phyloP scores from a whole-genome alignment of 2,888 invertebrate genomes.

The Eulithis prunata region DNA sequence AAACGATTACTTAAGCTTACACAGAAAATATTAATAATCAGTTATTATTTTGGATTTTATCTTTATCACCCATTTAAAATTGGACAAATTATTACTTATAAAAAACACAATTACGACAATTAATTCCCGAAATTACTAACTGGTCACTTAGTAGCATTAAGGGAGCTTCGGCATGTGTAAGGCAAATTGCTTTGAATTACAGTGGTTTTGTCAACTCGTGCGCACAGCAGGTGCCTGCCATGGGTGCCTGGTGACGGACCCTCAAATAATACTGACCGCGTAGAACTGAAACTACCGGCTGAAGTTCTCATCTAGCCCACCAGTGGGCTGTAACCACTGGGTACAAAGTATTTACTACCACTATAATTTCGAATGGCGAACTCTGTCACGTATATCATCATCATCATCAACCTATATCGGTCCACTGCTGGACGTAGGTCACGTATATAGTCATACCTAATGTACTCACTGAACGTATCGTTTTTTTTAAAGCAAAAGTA shows the following conservation, averaged over 20 bases:
- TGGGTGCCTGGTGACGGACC: conserved; percentile 23
- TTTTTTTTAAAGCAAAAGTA: too few species aligned
- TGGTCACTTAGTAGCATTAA: conserved; percentile 35
- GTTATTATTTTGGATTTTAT: conserved; percentile 1
- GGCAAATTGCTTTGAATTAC: conserved; percentile 57
- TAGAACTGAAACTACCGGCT: conserved; percentile 18
- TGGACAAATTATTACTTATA: conserved; percentile 2
- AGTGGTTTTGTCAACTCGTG: conserved; percentile 55
- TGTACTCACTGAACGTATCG: too few species aligned
- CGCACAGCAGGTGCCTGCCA: conserved; percentile 43
- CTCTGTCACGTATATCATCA: too few species aligned
- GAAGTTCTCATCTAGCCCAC: too few species aligned
- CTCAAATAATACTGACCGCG: not conserved
- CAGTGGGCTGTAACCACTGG: too few species aligned
- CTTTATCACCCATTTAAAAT: conserved; percentile 7
- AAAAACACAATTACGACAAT: conserved; percentile 26
- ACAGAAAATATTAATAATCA: not conserved
- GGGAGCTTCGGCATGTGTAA: conserved; percentile 36
- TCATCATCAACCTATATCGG: too few species aligned
- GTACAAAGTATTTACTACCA: too few species aligned
- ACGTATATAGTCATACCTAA: too few species aligned
- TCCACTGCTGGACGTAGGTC: too few species aligned
- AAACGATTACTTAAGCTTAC: too few species aligned
- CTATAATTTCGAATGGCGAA: too few species aligned
- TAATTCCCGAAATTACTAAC: conserved; percentile 26